Evolutionary conservation across 2,888 invertebrate genomes (phyloP).

Genomic region (Dynastes maya): DNA sequence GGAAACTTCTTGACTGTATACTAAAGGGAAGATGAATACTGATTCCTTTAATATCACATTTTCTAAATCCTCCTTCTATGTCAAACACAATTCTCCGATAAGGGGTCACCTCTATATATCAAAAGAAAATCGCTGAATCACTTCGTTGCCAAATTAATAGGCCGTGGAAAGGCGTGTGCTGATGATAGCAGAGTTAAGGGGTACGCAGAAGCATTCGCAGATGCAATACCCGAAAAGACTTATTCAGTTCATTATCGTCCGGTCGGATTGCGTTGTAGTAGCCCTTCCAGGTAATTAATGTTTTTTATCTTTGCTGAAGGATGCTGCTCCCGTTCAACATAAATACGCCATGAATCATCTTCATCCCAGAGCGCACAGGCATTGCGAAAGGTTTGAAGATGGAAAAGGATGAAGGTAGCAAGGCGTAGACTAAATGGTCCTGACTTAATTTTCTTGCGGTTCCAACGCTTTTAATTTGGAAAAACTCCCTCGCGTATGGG

Average conservation of each 20-base stretch:
- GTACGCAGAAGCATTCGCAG: neutral
- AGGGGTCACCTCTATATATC: constrained; percentile 25
- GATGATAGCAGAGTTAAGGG: constrained; percentile 15
- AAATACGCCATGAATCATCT: constrained; percentile 33
- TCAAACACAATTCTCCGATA: no score
- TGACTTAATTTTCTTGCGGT: constrained; percentile 33
- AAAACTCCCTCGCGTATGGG: constrained; percentile 29
- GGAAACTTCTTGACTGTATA: no score
- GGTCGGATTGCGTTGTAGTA: neutral
- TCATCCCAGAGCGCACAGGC: neutral
- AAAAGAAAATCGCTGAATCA: constrained; percentile 41
- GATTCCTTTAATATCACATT: no score
- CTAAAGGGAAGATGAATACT: no score
- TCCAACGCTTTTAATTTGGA: constrained; percentile 29
- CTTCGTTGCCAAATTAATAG: constrained; percentile 38
- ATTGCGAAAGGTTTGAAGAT: neutral
- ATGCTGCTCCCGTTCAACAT: neutral
- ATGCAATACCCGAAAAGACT: constrained; percentile 5
- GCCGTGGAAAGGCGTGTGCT: constrained; percentile 19
- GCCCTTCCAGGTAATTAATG: constrained; percentile 42
- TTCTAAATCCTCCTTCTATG: no score
- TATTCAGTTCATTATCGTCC: constrained; percentile 39
- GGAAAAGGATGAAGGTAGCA: neutral
- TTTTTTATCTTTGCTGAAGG: constrained; percentile 12
- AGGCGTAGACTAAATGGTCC: neutral